Base-by-base conservation (phyloP, 2,797 vertebrate genomes). In the Echeneis naucrates region DNA sequence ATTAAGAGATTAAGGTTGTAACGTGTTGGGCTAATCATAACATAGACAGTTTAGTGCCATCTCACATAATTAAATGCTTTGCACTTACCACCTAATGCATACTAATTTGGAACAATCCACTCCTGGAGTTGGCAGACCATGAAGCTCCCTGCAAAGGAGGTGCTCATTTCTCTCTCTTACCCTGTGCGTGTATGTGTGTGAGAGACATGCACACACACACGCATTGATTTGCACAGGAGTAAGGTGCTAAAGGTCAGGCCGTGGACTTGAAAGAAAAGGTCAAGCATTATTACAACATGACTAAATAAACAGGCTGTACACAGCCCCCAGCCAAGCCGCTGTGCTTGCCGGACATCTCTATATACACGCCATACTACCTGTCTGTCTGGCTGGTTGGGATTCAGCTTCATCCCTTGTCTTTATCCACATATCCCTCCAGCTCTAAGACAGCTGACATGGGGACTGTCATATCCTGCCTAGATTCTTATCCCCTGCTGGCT, bases 1-100 rank as follows among this genome's bases (percentile, higher is more conserved):
- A 82, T 64, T 47, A 76, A 86, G 87, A 90, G 84, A 89, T 91
- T 89, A 91, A 75, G 85, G 87, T 87, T 92, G 89, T 88, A 91
- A 90, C 88, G 80, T 90, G 91, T 92, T 90, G 87, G 88, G 92
- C 91, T 94, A 94, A 94, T 94, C 92, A 92, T 92, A 94, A 95
- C 90, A 92, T 86, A 92, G 90, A 91, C 91, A 90, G 91, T 93
- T 93, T 93, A 93, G 92, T 89, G 89, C 90, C 90, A 94, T 92
- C 87, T 92, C 74, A 86, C 92, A 92, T 94, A 94, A 95, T 94
- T 92, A 95, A 94, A 92, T 89, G 92, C 91, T 93, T 90, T 89
- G 89, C 92, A 85, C 89, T 90, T 90, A 91, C 89, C 89, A 92
- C 83, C 88, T 93, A 94, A 94, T 92, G 93, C 93, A 94, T 93